These are phyloP conservation scores for Oncorhynchus tshawytscha DNA, from an alignment of 2,113 vertebrate genomes.

Conservation along the genomic window DNA sequence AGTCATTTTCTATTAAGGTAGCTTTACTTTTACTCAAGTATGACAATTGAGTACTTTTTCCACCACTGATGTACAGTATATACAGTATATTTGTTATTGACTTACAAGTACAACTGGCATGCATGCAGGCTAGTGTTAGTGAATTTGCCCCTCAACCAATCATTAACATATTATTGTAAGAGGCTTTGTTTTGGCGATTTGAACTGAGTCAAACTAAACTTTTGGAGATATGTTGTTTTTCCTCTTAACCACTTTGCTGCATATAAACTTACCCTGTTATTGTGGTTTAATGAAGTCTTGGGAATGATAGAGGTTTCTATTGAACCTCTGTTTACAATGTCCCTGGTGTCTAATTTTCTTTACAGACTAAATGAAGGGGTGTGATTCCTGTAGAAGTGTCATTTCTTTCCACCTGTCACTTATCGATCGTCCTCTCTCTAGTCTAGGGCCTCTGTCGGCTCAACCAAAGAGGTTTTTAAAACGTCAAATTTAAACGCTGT, in stretches of 20 bases:
- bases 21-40: too few relatives aligned
- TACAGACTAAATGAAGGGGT: constrained; percentile 12
- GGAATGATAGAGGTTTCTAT: not conserved
- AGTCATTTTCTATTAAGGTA: too few relatives aligned
- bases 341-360: constrained; percentile 11
- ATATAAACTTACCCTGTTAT: not conserved
- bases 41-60: too few relatives aligned
- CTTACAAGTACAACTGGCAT: too few relatives aligned
- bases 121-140: too few relatives aligned
- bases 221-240: not conserved
- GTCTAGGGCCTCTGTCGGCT: constrained; percentile 7
- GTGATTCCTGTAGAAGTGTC: constrained; percentile 15
- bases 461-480: constrained; percentile 20
- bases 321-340: not conserved
- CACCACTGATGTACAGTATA: too few relatives aligned
- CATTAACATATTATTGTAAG: too few relatives aligned
- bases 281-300: not conserved
- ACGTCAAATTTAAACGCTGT: constrained; percentile 25
- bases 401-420: constrained; percentile 23
- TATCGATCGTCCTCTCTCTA: constrained; percentile 20
- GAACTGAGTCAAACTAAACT: too few relatives aligned
- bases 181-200: too few relatives aligned
- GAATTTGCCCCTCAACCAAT: too few relatives aligned
- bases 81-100: too few relatives aligned
- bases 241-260: not conserved